phyloP scores from a whole-genome alignment of 2,113 vertebrate genomes.

The Spea multiplicata region DNA sequence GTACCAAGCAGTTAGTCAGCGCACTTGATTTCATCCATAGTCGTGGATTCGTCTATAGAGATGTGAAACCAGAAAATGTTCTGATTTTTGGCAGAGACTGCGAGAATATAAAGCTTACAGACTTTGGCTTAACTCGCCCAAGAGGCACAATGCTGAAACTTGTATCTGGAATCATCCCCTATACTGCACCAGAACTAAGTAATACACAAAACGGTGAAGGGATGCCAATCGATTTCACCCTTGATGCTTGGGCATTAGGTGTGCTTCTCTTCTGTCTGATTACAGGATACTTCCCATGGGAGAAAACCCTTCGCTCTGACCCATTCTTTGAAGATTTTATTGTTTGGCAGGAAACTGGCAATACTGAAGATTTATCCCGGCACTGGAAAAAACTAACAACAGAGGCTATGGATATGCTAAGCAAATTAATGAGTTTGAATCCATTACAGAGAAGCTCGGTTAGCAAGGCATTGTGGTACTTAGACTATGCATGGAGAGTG shows the following conservation, averaged over 20 bases:
- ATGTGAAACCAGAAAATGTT: slow-evolving; percentile 90
- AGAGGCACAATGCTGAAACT: slow-evolving; percentile 82
- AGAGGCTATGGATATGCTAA: slow-evolving; percentile 74
- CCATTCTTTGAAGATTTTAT: slow-evolving; percentile 89
- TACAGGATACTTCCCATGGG: slow-evolving; percentile 93
- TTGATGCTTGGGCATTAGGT: slow-evolving; percentile 89
- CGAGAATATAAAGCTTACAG: slow-evolving; percentile 79
- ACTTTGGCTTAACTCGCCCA: slow-evolving; percentile 88
- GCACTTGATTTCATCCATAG: slow-evolving; percentile 89
- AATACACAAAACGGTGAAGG: slow-evolving; percentile 65
- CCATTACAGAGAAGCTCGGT: slow-evolving; percentile 66
- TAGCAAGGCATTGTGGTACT: slow-evolving; percentile 62
- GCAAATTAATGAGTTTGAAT: slow-evolving; percentile 74
- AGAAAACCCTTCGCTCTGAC: slow-evolving; percentile 72
- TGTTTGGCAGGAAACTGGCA: slow-evolving; percentile 70
- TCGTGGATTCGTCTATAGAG: slow-evolving; percentile 83
- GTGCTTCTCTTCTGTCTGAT: slow-evolving; percentile 91
- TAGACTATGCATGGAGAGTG: slow-evolving; percentile 64
- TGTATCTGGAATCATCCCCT: slow-evolving; percentile 82
- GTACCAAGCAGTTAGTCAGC: slow-evolving; percentile 77
- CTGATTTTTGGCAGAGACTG: slow-evolving; percentile 81
- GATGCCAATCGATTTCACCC: slow-evolving; percentile 78
- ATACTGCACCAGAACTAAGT: slow-evolving; percentile 86
- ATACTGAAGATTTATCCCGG: slow-evolving; percentile 67
- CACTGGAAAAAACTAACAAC: slow-evolving; percentile 80